Evolutionary conservation across 2,113 vertebrate genomes (phyloP), one percentile per base, ranked within the genome.

Genomic region (Callipepla squamata): DNA sequence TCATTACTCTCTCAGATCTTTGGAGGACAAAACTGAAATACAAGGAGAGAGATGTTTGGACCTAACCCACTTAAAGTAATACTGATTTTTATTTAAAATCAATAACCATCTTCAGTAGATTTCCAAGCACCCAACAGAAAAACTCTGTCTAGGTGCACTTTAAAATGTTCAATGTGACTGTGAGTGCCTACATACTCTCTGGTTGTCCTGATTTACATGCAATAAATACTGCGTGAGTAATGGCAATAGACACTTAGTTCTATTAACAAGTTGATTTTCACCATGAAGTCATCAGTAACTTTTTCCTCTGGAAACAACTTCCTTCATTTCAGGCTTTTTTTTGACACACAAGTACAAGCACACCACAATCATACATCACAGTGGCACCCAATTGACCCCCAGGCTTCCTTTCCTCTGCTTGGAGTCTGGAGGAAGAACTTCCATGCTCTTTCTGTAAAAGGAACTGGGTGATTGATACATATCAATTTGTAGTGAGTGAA

Each of bases 391-490:
- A 13, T 47, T 73, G 40, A 63, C 15, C 14, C 47, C 13, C 44
- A 38, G 26, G 14, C 48, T 50, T 86, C 73, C 44, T 87, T 9
- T 9, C 74, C 81, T 82, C 81, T 91, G 61, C 76, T 86, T 67
- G 59, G 23, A 89, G 21, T 34, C 76, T 65, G 48, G 57, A 58
- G 53, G 16, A 57, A 32, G 30, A 57, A 75, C 68, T 92, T 91
- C 55, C 69, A 88, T 32, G 75, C 57, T 91, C 2, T 2, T 30
- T 83, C 82, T 94, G 90, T 68, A 91, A 94, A 85, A 92, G 65
- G 72, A 92, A 75, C 40, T 80, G n/a, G 16, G 88, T 88, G 94
- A 72, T 50, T 40, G n/a, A 83, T 10, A 84, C 36, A 9, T 48
- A 58, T 11, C 57, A 28, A 61, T 78, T 88, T n/a, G 40, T 12